Evolutionary conservation across 1,140 invertebrate species (phyloP).

Genomic region (Lamellibrachia luymesi): DNA sequence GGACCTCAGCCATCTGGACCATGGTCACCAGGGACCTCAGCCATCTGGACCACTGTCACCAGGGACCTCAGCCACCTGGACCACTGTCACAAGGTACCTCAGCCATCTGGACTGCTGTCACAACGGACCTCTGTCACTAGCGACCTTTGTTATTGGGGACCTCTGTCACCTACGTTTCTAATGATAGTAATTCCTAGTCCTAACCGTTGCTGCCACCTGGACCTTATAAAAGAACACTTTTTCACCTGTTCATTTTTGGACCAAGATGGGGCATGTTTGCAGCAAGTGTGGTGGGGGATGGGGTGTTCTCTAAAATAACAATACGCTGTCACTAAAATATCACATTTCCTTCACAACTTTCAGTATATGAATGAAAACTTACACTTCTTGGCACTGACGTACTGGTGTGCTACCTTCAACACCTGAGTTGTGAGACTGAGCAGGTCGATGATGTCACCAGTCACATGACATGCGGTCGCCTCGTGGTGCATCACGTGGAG

Average conservation of each 20-base stretch:
- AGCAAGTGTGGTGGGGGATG: background rate
- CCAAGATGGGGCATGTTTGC: too few relatives aligned
- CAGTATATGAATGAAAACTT: background rate
- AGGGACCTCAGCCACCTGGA: background rate
- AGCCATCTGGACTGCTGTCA: too few relatives aligned
- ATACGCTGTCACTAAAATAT: background rate
- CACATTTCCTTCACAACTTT: background rate
- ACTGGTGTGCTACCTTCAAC: conserved; percentile 68
- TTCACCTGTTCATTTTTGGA: too few relatives aligned
- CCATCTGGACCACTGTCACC: too few relatives aligned
- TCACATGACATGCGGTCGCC: conserved; percentile 83
- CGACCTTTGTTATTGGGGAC: too few relatives aligned
- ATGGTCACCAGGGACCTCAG: too few relatives aligned
- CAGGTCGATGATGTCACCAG: conserved; percentile 78
- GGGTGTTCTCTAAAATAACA: background rate
- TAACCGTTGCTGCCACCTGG: too few relatives aligned
- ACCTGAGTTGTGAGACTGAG: conserved; percentile 74
- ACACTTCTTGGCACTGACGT: conserved; percentile 45
- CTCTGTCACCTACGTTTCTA: too few relatives aligned
- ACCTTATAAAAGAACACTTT: too few relatives aligned
- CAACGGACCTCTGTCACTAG: too few relatives aligned
- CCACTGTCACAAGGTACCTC: background rate
- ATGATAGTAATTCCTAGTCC: too few relatives aligned
- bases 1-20: too few relatives aligned
- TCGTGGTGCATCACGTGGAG: conserved; percentile 92